Conservation (phyloP, 2,797 vertebrate species). For the Anabas testudineus region DNA sequence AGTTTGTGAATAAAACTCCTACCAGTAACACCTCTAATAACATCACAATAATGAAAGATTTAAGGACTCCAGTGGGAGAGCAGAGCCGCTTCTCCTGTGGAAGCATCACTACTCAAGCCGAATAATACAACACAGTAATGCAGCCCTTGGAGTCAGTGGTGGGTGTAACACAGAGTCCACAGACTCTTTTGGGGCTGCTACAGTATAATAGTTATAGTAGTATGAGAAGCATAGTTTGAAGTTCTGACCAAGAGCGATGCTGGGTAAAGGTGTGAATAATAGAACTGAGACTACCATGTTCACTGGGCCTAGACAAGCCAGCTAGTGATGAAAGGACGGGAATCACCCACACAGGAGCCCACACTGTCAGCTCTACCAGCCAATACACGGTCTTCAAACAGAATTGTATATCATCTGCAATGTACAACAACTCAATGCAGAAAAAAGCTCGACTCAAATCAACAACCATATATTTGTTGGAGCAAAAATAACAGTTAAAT, state of each 20-base stretch:
- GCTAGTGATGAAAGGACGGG: constrained; percentile 31
- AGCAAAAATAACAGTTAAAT: constrained; percentile 27
- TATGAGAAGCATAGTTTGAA: constrained; percentile 37
- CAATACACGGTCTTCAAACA: constrained; percentile 45
- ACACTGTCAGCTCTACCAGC: constrained; percentile 39
- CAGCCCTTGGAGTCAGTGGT: constrained; percentile 32
- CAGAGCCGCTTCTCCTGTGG: constrained; percentile 32
- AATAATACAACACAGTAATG: constrained; percentile 62
- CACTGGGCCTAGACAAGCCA: constrained; percentile 26
- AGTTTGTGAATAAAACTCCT: constrained; percentile 13
- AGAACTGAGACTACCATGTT: constrained; percentile 56
- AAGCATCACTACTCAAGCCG: constrained; percentile 42
- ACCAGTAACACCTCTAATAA: constrained; percentile 26
- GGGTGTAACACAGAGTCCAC: constrained; percentile 22
- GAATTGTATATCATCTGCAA: constrained; percentile 51
- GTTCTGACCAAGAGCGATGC: constrained; percentile 44
- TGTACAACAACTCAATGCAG: constrained; percentile 40
- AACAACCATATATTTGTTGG: background rate
- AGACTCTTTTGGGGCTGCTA: constrained; percentile 19
- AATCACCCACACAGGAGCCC: constrained; percentile 36
- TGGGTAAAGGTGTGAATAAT: constrained; percentile 70
- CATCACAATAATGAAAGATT: constrained; percentile 32
- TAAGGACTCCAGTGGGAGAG: constrained; percentile 39
- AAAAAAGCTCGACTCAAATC: constrained; percentile 18
- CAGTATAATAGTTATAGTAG: constrained; percentile 20